Base-by-base conservation (phyloP, 2,888 invertebrate genomes). In the Ochropleura leucogaster region DNA sequence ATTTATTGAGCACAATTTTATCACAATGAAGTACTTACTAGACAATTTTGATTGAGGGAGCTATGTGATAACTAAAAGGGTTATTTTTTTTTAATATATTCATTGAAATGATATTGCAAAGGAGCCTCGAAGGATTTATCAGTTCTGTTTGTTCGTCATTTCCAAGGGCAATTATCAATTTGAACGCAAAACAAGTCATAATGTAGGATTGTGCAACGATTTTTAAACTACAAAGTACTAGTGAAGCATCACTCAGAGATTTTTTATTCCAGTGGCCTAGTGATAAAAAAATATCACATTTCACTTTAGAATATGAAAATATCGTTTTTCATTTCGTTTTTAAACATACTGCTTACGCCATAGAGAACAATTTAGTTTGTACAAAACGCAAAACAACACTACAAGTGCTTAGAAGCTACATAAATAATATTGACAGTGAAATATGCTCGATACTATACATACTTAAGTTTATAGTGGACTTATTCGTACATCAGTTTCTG, bases 241-340 rank as follows among this genome's bases (percentile, higher is more conserved):
- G 76, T 78, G 77, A 78, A 80, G 74, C 85, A 79, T 75, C 79
- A 84, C 79, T 59, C 82, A 85, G 88, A 89, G 90, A 90, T 91
- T 85, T 90, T 86, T 47, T 53, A 85, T 84, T 77, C 76, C 84
- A 82, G 82, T 77, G 90, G 89, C 88, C 89, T 88, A 81, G 93
- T 94, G 95, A 94, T 93, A 92, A 92, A 81, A 76, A 93, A 93
- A 94, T 95, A 95, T 95, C 95, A 95, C 94, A 95, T 92, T 86
- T 92, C 89, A 91, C 87, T 94, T 95, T 95, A 95, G 94, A 95
- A 94, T 95, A 95, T 93, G 93, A 94, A 94, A 95, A 94, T 95
- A 95, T 93, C 82, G 90, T 89, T 90, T 91, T 88, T 85, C 75
- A 80, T 78, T 85, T 92, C 85, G 88, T 90, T 91, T 59, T 91